Conservation (phyloP, 2,888 invertebrate genomes). For the Drosophila pseudotalamancana region DNA sequence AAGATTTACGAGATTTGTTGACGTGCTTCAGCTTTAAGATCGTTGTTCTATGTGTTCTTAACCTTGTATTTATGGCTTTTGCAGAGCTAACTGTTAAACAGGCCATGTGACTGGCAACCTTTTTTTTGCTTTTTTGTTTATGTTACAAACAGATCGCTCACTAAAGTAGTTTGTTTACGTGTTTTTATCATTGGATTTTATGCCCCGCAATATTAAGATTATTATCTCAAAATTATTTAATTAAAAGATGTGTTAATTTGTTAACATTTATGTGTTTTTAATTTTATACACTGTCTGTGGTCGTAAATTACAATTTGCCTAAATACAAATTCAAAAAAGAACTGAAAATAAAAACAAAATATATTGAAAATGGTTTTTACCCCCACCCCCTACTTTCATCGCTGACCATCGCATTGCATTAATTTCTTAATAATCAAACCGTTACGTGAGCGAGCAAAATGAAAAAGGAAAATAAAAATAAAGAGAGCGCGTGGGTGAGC, state of each 20-base stretch:
- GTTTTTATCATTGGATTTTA: background rate
- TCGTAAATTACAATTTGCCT: constrained; percentile 21
- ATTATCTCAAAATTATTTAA: constrained; percentile 24
- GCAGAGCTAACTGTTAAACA: constrained; percentile 17
- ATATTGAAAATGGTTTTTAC: constrained; percentile 7
- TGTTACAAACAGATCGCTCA: background rate
- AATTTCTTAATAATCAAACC: constrained; percentile 39
- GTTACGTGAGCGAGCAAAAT: constrained; percentile 17
- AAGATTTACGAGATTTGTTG: constrained; percentile 65
- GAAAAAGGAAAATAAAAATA: background rate
- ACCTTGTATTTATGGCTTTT: constrained; percentile 28
- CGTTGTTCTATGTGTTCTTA: constrained; percentile 20
- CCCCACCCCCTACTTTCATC: background rate
- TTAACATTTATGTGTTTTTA: constrained; percentile 24
- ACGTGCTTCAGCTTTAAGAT: constrained; percentile 32
- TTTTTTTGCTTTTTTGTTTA: constrained; percentile 1
- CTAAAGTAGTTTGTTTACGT: constrained; percentile 18
- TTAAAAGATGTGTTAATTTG: constrained; percentile 25
- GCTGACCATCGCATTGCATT: constrained; percentile 27
- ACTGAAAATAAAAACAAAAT: constrained; percentile 13
- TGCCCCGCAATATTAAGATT: constrained; percentile 2
- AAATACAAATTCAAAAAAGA: constrained; percentile 4
- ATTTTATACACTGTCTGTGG: constrained; percentile 18
- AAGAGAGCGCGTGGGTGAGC: constrained; percentile 5
- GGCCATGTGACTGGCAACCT: constrained; percentile 10